Evolutionary conservation across 2,113 vertebrate species (phyloP), one percentile per base, ranked within the genome.

Genomic region (Myxocyprinus asiaticus): DNA sequence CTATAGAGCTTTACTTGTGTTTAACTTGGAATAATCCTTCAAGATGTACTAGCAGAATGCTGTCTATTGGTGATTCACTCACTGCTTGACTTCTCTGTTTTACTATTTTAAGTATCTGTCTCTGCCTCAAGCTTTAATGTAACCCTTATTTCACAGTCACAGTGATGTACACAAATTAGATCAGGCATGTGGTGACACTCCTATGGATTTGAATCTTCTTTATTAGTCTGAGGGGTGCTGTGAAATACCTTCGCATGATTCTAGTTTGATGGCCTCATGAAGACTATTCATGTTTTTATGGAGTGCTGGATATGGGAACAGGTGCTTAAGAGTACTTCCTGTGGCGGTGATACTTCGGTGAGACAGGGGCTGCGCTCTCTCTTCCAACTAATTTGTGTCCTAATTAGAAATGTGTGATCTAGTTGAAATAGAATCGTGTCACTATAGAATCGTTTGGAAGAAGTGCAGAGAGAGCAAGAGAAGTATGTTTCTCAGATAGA

Each of bases 351-450:
- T 33, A 33, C 22, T 33, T 33, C 22, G 22, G 22, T 33, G 22
- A 33, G 22, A 75, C 84, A 84, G 87, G 70, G 58, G 80, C 83
- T 65, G 82, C 70, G 43, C 83, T 88, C 88, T 88, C 88, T 89
- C 76, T 86, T 86, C 68, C 80, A 73, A 66, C 81, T 71, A 71
- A 64, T 79, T 33, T 82, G 44, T 61, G 80, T 77, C 51, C 77
- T 82, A 84, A 84, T 86, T 81, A 14, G 75, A 79, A 77, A 67
- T 14, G 68, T 76, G 78, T 47, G n/a, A 59, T 66, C 79, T 75
- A 4, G 48, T 64, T 76, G 65, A 67, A 78, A 74, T 69, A 61
- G 50, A 79, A 82, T 78, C 33, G 53, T 78, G 69, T 67, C 51
- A 66, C 80, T 79, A 44, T 61, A 48, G 48, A 48, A 45, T 10